These are phyloP conservation scores for Orius laevigatus DNA, from an alignment of 1,140 invertebrate genomes.

Conservation along the genomic window DNA sequence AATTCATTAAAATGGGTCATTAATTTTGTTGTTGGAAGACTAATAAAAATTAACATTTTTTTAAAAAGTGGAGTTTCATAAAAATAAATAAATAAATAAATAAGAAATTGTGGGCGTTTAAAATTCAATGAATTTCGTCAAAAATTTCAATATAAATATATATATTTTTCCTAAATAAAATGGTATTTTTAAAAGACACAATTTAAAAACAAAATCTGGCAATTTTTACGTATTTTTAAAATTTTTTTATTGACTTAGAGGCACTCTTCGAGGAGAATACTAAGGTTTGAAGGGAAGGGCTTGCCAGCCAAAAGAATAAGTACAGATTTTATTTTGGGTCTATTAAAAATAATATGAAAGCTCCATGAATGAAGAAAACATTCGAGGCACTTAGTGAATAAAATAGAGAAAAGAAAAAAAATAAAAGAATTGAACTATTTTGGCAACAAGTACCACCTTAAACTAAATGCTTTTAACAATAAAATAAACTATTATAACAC, in stretches of 20 bases:
- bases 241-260: constrained; percentile 13
- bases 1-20: no score
- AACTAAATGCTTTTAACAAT: constrained; percentile 1
- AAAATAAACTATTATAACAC: constrained; percentile 8
- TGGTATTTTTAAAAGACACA: no score
- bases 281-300: background rate
- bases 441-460: background rate
- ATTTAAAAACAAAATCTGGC: no score
- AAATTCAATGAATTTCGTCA: no score
- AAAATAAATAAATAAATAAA: no score
- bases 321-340: background rate
- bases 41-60: no score
- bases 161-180: no score
- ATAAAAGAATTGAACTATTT: background rate
- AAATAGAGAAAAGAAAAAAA: background rate
- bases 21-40: no score
- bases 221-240: constrained; percentile 10
- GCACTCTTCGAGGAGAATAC: constrained; percentile 12
- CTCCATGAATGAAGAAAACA: background rate
- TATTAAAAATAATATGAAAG: constrained; percentile 1
- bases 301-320: constrained; percentile 9
- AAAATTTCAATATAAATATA: no score
- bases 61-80: no score
- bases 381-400: background rate
- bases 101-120: no score